Percentiles rank a stretch among this genome's conserved stretches.
Conservation (phyloP, 2,113 vertebrate species). For the Erinaceus europaeus region DNA sequence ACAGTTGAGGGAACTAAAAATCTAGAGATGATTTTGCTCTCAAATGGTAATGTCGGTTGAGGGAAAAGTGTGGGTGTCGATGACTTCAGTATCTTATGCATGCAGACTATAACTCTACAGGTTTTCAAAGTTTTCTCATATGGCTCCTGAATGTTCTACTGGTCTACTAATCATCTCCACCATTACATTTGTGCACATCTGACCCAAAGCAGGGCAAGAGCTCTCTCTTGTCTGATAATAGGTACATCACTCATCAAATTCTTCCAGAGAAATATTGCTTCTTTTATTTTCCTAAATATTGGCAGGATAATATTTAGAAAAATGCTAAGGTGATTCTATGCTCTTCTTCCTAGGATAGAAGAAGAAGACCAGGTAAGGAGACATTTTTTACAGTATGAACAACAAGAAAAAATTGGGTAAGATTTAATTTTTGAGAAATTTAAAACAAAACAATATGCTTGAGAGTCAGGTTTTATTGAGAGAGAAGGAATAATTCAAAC, state of each 20-base stretch:
- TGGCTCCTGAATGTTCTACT: neutral
- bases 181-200: too few relatives aligned
- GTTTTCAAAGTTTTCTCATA: neutral
- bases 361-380: too few relatives aligned
- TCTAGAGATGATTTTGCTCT: neutral
- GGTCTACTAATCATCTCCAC: neutral
- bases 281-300: neutral
- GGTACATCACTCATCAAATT: neutral
- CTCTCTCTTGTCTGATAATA: neutral
- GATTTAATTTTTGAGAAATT: neutral
- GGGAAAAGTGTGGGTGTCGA: neutral
- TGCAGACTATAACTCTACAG: neutral
- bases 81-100: neutral
- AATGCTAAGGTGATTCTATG: neutral
- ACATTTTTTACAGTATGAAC: neutral
- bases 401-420: neutral
- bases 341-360: too few relatives aligned
- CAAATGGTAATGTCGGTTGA: neutral
- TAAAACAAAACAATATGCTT: neutral
- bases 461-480: neutral
- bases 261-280: neutral
- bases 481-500: neutral
- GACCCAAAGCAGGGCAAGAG: too few relatives aligned
- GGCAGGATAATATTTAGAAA: neutral
- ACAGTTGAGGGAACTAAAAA: neutral